Evolutionary conservation across 2,797 vertebrate genomes (phyloP), one percentile per base, ranked within the genome.

Genomic region (Eulemur rubriventer): DNA sequence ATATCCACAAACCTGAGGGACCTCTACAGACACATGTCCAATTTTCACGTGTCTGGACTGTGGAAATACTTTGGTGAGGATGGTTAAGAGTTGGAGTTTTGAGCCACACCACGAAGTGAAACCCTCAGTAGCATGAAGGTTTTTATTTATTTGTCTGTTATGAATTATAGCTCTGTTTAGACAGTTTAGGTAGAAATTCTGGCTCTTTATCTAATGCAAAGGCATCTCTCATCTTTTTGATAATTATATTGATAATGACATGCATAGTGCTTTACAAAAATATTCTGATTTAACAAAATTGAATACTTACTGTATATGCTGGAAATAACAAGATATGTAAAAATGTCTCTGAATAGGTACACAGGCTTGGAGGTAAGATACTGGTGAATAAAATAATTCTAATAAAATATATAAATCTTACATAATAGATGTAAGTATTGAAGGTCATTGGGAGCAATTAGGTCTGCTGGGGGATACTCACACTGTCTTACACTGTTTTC

Each of bases 141-240:
- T 94, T 94, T 93, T 50, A 22, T 81, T 91, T 50, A 17, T 81
- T 84, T 63, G 6, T 93, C 55, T 75, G n/a, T 82, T 89, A 46
- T 55, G 80, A 90, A 50, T 80, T 26, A 4, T 89, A 24, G 20
- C 41, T 93, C 13, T 90, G 26, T 35, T 89, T 92, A 80, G 61
- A 26, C 69, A 33, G 28, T 85, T 78, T 72, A 70, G 26, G 38
- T 80, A 55, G 4, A 88, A 81, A 26, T 79, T 93, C 48, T 89
- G 69, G 17, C 88, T 95, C 73, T 92, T 43, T 20, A 65, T 65
- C 33, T n/a, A 18, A 65, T 65, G 7, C 35, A 89, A 76, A 70
- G 38, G 30, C 8, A 41, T 87, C 55, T 82, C 14, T 96, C 41
- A 63, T 80, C 6, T 86, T 82, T 94, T 89, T 72, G 24, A 75